Conservation (phyloP, 2,113 vertebrate genomes). For the Nanorana parkeri region DNA sequence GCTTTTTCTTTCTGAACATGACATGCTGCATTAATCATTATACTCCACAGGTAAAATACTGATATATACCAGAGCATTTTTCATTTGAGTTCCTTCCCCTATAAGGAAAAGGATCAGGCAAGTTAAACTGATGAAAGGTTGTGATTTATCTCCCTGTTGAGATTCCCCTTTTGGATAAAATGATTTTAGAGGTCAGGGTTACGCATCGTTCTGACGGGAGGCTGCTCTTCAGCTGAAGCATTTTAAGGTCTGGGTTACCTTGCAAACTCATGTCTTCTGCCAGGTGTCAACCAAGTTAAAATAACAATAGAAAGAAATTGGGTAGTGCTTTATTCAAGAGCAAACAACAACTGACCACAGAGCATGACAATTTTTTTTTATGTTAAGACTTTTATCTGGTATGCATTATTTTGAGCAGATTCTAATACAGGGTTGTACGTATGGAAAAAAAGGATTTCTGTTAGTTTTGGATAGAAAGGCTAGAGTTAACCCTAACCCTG, state of each 20-base stretch:
- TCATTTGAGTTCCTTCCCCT: constrained; percentile 26
- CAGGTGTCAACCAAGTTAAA: too few species aligned
- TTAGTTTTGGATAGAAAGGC: too few species aligned
- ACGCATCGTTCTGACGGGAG: neutral
- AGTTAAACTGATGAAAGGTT: constrained; percentile 40
- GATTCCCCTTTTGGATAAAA: constrained; percentile 29
- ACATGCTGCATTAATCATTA: constrained; percentile 49
- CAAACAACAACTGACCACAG: too few species aligned
- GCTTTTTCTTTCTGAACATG: constrained; percentile 13
- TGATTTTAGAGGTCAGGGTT: constrained; percentile 15
- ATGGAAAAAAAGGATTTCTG: too few species aligned
- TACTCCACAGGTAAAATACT: constrained; percentile 33
- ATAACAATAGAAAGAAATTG: too few species aligned
- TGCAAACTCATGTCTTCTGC: neutral
- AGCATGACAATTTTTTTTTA: too few species aligned
- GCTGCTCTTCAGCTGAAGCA: neutral
- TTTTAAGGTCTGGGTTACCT: neutral
- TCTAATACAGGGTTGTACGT: too few species aligned
- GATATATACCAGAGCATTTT: constrained; percentile 35
- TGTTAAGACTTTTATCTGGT: too few species aligned
- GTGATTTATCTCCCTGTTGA: constrained; percentile 31
- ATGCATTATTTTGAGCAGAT: too few species aligned
- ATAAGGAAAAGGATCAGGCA: constrained; percentile 38
- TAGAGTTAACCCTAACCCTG: too few species aligned
- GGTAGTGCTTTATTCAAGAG: too few species aligned